Percentiles rank a stretch among this genome's conserved stretches.
Conservation (phyloP, 2,797 vertebrate species). For the Pangasius sanitwongsei region DNA sequence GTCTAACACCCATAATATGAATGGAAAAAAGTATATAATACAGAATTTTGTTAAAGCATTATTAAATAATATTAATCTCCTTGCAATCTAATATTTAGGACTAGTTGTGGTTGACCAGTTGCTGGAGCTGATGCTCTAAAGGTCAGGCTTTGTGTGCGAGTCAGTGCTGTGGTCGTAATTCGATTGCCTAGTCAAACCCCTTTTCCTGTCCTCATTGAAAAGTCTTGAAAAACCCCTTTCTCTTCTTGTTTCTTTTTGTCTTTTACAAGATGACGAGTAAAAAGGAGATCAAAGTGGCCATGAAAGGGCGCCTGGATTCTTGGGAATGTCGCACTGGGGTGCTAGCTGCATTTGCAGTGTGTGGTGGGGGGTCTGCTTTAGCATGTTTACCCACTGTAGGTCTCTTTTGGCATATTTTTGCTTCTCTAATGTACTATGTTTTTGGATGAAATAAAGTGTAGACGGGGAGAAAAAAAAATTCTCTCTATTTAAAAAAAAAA, state of each 20-base stretch:
- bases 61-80: slow-evolving; percentile 9
- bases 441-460: slow-evolving; percentile 26
- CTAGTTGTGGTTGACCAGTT: slow-evolving; percentile 8
- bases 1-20: not conserved
- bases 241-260: slow-evolving; percentile 58
- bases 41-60: slow-evolving; percentile 33
- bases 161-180: slow-evolving; percentile 39
- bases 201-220: slow-evolving; percentile 63
- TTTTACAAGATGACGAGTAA: slow-evolving; percentile 76
- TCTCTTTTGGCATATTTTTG: slow-evolving; percentile 52
- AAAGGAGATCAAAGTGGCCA: slow-evolving; percentile 75
- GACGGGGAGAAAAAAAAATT: not conserved
- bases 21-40: not conserved
- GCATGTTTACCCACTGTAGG: slow-evolving; percentile 62
- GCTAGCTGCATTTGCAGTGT: slow-evolving; percentile 67
- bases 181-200: slow-evolving; percentile 45
- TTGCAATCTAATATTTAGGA: not conserved
- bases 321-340: slow-evolving; percentile 74
- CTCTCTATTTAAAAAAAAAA: not conserved
- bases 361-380: slow-evolving; percentile 68
- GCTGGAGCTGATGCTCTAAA: slow-evolving; percentile 24
- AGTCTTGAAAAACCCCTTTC: slow-evolving; percentile 61
- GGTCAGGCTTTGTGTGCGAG: slow-evolving; percentile 20
- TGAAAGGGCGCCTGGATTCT: slow-evolving; percentile 71
- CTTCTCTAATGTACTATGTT: slow-evolving; percentile 1